A percentile compares a stretch with the other conserved stretches of the same genome.
Conservation (phyloP, 2,113 vertebrate genomes). For the Laterallus jamaicensis region DNA sequence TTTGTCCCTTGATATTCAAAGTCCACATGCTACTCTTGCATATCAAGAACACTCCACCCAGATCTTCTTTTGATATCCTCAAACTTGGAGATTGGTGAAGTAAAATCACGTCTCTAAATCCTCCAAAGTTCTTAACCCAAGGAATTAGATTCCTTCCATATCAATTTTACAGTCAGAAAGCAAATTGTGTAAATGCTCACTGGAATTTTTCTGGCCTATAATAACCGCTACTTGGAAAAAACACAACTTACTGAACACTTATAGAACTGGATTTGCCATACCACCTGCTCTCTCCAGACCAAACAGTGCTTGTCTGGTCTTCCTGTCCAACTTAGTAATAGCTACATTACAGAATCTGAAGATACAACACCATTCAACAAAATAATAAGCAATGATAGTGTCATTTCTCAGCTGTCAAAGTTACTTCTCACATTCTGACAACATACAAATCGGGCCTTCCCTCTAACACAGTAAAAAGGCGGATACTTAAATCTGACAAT, state of each 20-base stretch:
- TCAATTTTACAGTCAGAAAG: neutral
- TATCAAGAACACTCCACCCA: neutral
- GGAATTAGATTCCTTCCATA: neutral
- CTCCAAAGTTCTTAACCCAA: neutral
- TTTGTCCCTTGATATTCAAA: neutral
- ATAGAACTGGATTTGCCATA: neutral
- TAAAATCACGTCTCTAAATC: neutral
- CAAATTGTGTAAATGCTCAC: neutral
- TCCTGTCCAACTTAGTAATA: neutral
- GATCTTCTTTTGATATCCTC: neutral
- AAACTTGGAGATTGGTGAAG: neutral
- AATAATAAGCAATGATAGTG: neutral
- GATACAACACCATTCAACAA: neutral
- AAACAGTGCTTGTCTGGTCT: neutral
- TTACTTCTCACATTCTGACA: neutral
- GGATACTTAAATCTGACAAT: neutral
- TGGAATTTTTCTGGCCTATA: neutral
- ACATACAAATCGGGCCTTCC: neutral
- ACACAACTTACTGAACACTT: neutral
- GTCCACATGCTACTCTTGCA: neutral
- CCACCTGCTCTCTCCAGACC: neutral
- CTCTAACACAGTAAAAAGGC: neutral
- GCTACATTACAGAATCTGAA: neutral
- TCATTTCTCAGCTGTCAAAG: neutral
- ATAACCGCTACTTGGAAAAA: neutral